Percentiles rank a stretch among this genome's conserved stretches.
Conservation (phyloP, 2,113 vertebrate species). For the Pygoscelis antarcticus region DNA sequence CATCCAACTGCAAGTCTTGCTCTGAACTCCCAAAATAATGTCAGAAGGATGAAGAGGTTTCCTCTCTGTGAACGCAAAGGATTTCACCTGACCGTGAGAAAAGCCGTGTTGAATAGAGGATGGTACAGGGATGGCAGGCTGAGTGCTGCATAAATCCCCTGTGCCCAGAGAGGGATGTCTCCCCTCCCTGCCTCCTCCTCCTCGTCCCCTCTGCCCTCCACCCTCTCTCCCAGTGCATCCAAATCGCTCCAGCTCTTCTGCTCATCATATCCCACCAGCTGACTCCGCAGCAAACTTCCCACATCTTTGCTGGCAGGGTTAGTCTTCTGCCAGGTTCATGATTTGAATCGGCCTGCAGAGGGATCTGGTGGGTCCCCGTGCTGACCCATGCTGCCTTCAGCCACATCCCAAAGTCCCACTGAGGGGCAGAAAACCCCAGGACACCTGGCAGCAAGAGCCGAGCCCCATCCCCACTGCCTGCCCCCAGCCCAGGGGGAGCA, state of each 20-base stretch:
- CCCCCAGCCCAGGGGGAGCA: not conserved
- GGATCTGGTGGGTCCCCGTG: not conserved
- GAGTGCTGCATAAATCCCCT: not conserved
- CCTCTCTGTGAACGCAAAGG: not conserved
- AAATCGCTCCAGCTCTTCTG: not conserved
- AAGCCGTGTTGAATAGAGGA: not conserved
- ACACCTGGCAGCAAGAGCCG: rapidly evolving
- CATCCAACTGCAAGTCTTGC: not conserved
- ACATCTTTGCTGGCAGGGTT: not conserved
- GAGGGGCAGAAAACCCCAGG: not conserved
- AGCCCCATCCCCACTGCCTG: rapidly evolving
- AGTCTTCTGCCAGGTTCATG: not conserved
- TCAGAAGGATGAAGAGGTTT: not conserved
- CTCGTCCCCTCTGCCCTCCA: not conserved
- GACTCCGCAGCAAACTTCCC: not conserved
- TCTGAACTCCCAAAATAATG: not conserved
- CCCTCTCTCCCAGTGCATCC: not conserved
- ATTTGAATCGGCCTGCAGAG: not conserved
- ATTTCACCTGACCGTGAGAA: not conserved
- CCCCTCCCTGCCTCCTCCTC: not conserved
- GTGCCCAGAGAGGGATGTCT: not conserved
- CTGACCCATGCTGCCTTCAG: not conserved
- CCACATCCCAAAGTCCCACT: not conserved
- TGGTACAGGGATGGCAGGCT: not conserved
- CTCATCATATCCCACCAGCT: not conserved